Conservation (phyloP, 1,140 invertebrate genomes). For the Marisa cornuarietis region DNA sequence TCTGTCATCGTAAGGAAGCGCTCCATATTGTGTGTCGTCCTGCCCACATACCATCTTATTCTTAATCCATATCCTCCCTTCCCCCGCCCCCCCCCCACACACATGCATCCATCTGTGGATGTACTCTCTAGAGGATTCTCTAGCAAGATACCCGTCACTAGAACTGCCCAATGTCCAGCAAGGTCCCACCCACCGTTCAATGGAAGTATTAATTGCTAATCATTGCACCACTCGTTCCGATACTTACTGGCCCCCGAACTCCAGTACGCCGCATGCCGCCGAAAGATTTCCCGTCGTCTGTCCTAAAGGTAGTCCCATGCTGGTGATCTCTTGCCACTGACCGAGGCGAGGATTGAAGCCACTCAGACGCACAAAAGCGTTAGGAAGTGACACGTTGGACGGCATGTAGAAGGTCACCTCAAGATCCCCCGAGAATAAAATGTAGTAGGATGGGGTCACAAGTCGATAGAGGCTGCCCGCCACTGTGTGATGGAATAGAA, state of each 20-base stretch:
- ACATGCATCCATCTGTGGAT: too few species aligned
- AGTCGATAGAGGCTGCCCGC: slow-evolving; percentile 36
- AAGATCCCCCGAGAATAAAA: slow-evolving; percentile 41
- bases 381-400: slow-evolving; percentile 37
- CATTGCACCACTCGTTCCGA: neutral
- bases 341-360: neutral
- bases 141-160: too few species aligned
- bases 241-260: slow-evolving; percentile 36
- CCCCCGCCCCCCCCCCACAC: too few species aligned
- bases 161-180: too few species aligned
- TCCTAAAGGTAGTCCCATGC: slow-evolving; percentile 33
- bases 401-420: slow-evolving; percentile 39
- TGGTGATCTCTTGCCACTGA: slow-evolving; percentile 37
- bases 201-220: too few species aligned
- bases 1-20: too few species aligned
- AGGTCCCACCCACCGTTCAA: too few species aligned
- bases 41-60: too few species aligned
- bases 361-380: slow-evolving; percentile 44
- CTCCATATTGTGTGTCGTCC: too few species aligned
- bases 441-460: slow-evolving; percentile 31
- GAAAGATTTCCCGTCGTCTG: slow-evolving; percentile 25
- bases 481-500: slow-evolving; percentile 3
- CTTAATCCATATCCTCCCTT: too few species aligned
- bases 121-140: too few species aligned
- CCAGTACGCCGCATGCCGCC: slow-evolving; percentile 45